Base-by-base conservation (phyloP, 2,797 vertebrate genomes). In the Alauda arvensis region DNA sequence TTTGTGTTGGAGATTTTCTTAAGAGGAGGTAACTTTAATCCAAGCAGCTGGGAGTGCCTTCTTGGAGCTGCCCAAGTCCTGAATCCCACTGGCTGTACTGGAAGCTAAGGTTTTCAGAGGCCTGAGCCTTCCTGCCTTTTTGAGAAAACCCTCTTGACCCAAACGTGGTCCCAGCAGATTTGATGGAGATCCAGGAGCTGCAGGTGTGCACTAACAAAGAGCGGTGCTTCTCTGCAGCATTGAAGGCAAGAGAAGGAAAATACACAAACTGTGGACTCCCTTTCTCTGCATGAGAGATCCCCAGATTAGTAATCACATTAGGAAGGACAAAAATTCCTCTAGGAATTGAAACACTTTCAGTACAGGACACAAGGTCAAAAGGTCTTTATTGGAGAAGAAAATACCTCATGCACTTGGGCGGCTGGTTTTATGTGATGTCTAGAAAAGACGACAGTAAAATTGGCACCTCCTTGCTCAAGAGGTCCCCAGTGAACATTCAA, bases 391-490 rank as follows among this genome's bases (percentile, higher is more conserved):
- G 87, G 59, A 89, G 85, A 90, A 80, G 90, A 94, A 94, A 94
- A 93, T 77, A 68, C 66, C 71, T 89, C 69, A 8, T 75, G 77
- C 61, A 56, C 71, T 92, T 91, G 93, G 83, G 77, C 68, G 90
- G 80, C 66, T 42, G 85, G 87, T 94, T 94, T 93, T 88, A 29
- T 86, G 65, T 77, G 89, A 94, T 87, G 85, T 66, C 83, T 90
- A 92, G 80, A 88, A 95, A 77, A 93, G 87, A 89, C 56, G 52
- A 93, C 93, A 94, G 89, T 69, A 84, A 91, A 93, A 89, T 80
- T 92, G 91, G 92, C 94, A 95, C 91, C 92, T 95, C 84, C 91
- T 90, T 91, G 89, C 83, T 94, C 87, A 87, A 91, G 92, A 92
- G 76, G 94, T 93, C 94, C 95, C 93, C 76, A 67, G 93, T 75